Conservation (phyloP, 2,888 invertebrate species). For the Clitarchus hookeri region DNA sequence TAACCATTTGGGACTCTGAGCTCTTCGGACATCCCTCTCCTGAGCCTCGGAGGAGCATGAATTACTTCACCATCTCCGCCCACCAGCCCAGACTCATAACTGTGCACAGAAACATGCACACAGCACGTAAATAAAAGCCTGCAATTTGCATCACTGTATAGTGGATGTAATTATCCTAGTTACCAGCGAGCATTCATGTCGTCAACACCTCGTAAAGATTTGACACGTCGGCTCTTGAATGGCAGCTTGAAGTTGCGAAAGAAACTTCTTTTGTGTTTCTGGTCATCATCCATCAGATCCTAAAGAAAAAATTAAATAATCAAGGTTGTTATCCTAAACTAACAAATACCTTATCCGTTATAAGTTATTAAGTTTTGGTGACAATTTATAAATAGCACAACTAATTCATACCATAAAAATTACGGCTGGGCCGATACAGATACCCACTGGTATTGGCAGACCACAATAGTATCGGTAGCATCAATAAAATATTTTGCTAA, state of each 20-base stretch:
- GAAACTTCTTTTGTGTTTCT: constrained; percentile 66
- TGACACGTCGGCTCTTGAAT: constrained; percentile 66
- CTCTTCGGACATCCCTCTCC: constrained; percentile 54
- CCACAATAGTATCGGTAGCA: too few relatives aligned
- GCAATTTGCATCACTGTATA: not conserved
- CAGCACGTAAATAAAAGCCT: not conserved
- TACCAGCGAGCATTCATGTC: constrained; percentile 45
- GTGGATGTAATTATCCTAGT: not conserved
- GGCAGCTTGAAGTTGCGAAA: constrained; percentile 75
- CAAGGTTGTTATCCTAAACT: too few relatives aligned
- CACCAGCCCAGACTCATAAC: constrained; percentile 51
- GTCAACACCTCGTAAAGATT: constrained; percentile 56
- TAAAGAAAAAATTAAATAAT: constrained; percentile 31
- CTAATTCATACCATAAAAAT: too few relatives aligned
- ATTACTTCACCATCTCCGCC: constrained; percentile 48
- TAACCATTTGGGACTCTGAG: constrained; percentile 42
- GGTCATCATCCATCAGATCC: constrained; percentile 60
- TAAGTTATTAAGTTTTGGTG: too few relatives aligned
- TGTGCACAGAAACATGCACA: not conserved
- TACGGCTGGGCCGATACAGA: too few relatives aligned
- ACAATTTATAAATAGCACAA: too few relatives aligned
- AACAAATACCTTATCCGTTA: too few relatives aligned
- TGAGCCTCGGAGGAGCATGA: constrained; percentile 37
- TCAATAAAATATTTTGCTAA: too few relatives aligned
- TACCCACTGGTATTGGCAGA: too few relatives aligned